Evolutionary conservation across 2,888 invertebrate species (phyloP).

Genomic region (Nomada fabriciana): DNA sequence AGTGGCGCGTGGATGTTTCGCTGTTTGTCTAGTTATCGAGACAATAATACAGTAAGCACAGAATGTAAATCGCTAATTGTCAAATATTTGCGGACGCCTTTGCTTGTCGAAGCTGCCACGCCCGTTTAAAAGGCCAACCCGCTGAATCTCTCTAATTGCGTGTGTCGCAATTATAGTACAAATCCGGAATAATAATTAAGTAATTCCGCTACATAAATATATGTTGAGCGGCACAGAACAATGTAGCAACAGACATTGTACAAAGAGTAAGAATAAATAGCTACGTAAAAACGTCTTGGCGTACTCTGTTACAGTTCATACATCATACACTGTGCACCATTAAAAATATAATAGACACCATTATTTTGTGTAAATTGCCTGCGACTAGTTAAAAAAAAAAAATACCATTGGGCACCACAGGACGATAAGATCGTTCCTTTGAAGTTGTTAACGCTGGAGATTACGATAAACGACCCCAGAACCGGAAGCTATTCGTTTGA

Average conservation of each 20-base stretch:
- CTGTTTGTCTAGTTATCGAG: slow-evolving; percentile 24
- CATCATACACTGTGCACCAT: background rate
- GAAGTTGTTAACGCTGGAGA: slow-evolving; percentile 70
- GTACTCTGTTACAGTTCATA: background rate
- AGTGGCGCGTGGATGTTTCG: background rate
- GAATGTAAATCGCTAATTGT: slow-evolving; percentile 43
- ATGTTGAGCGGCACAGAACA: background rate
- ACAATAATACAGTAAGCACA: slow-evolving; percentile 26
- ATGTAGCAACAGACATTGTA: background rate
- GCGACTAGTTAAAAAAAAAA: slow-evolving; percentile 43
- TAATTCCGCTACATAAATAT: background rate
- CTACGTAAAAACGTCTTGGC: background rate
- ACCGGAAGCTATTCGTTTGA: slow-evolving; percentile 74
- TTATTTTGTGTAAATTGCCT: slow-evolving; percentile 53
- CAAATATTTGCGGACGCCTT: slow-evolving; percentile 43
- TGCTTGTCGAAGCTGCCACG: slow-evolving; percentile 1
- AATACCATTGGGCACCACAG: slow-evolving; percentile 44
- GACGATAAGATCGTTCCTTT: slow-evolving; percentile 67
- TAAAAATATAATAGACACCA: slow-evolving; percentile 12
- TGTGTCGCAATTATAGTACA: background rate
- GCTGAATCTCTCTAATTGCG: background rate
- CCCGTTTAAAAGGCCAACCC: slow-evolving; percentile 13
- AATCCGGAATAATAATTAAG: background rate
- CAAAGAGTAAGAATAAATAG: background rate
- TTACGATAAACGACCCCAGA: slow-evolving; percentile 71